Percentiles rank a stretch among this genome's conserved stretches.
phyloP scores from a whole-genome alignment of 37 sponge, comb jelly and placozoan genomes.

The Tethya wilhelma region DNA sequence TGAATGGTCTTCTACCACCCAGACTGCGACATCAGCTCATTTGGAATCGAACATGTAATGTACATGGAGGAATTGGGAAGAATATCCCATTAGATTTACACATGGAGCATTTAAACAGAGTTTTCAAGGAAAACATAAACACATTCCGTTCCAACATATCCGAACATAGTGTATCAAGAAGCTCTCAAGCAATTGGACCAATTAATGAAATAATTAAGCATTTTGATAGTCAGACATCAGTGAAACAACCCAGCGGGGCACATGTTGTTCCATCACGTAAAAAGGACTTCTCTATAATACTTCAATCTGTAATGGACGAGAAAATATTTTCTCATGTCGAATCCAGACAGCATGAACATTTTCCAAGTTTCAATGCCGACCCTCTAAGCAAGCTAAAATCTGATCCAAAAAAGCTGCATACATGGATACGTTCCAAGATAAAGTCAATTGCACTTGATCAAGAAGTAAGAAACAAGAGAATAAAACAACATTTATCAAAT shows the following conservation, averaged over 20 bases:
- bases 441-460: not conserved
- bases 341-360: not conserved
- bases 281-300: not conserved
- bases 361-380: not conserved
- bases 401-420: not conserved
- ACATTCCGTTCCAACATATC: not conserved
- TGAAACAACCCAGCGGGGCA: not conserved
- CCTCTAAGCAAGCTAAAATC: not conserved
- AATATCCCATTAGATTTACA: not conserved
- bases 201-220: not conserved
- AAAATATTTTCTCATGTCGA: not conserved
- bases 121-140: not conserved
- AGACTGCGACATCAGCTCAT: not conserved
- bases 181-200: conserved; percentile 17
- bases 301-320: not conserved
- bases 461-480: too few relatives aligned
- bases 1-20: not conserved
- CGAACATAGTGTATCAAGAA: not conserved
- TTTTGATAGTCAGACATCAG: not conserved
- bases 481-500: too few relatives aligned
- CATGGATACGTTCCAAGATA: not conserved
- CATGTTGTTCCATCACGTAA: not conserved
- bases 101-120: conserved; percentile 5
- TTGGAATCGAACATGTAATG: not conserved
- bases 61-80: not conserved